Evolutionary conservation across 2,113 vertebrate species (phyloP).

Genomic region (Isichthys henryi): DNA sequence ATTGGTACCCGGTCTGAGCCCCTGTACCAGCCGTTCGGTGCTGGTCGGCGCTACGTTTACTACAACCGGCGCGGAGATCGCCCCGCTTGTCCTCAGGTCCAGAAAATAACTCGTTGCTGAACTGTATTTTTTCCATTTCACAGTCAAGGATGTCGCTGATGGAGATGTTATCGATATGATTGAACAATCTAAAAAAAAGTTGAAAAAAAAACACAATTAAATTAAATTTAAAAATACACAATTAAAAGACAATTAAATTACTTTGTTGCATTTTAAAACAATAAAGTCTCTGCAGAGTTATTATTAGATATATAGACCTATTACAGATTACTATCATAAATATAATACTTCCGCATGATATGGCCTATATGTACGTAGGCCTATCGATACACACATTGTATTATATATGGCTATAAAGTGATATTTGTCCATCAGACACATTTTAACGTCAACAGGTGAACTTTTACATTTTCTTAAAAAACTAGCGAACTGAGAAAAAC

Average conservation of each 20-base stretch:
- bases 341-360: background rate
- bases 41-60: slow-evolving; percentile 1
- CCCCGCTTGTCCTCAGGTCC: slow-evolving; percentile 42
- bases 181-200: slow-evolving; percentile 41
- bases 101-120: slow-evolving; percentile 42
- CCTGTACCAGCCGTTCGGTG: slow-evolving; percentile 42
- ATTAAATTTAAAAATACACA: background rate
- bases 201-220: background rate
- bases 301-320: background rate
- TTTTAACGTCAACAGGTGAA: background rate
- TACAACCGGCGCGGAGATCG: slow-evolving; percentile 39
- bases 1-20: slow-evolving; percentile 43
- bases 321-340: background rate
- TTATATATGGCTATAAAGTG: background rate
- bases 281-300: background rate
- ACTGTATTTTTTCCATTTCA: slow-evolving; percentile 39
- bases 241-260: background rate
- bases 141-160: slow-evolving; percentile 45
- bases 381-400: background rate
- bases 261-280: background rate
- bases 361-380: background rate
- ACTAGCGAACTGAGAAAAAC: background rate
- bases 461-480: background rate
- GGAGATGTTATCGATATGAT: slow-evolving; percentile 49
- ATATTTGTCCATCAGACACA: background rate